A percentile compares a stretch with the other conserved stretches of the same genome.
These are phyloP conservation scores for Ctenochaetus hawaiiensis DNA, from an alignment of 2,797 vertebrate species.

Conservation along the genomic window DNA sequence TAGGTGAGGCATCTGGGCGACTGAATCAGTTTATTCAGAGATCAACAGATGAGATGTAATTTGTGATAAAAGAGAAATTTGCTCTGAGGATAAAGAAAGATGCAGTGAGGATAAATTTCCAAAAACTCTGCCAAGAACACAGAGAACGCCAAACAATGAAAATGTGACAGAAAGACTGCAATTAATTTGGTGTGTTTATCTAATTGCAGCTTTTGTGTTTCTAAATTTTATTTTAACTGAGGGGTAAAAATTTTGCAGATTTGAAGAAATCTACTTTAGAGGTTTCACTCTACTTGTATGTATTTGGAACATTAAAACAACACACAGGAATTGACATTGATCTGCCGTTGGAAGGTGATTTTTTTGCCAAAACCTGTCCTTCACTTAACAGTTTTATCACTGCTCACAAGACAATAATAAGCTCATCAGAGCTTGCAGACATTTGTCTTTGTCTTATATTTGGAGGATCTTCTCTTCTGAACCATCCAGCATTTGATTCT, in stretches of 20 bases:
- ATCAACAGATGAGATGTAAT: background rate
- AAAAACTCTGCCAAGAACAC: background rate
- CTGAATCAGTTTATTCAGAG: conserved; percentile 3
- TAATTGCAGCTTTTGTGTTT: background rate
- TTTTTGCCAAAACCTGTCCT: too few relatives aligned
- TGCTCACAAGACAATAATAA: background rate
- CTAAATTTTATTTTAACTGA: background rate
- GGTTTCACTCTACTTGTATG: background rate
- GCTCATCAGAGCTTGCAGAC: background rate
- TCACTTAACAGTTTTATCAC: background rate
- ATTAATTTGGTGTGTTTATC: background rate
- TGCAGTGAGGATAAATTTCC: conserved; percentile 21
- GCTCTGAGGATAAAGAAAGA: background rate
- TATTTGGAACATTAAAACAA: background rate
- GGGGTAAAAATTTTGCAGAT: background rate
- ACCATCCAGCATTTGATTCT: background rate
- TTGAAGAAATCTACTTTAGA: background rate
- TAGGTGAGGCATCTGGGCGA: background rate
- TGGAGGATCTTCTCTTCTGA: conserved; percentile 9
- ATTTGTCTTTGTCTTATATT: background rate
- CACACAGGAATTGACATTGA: background rate
- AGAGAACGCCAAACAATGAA: background rate
- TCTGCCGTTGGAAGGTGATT: background rate
- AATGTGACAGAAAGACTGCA: background rate
- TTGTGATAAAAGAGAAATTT: background rate